Evolutionary conservation across 2,888 invertebrate genomes (phyloP), one percentile per base, ranked within the genome.

Genomic region (Ashinkailepas kermadecensis): DNA sequence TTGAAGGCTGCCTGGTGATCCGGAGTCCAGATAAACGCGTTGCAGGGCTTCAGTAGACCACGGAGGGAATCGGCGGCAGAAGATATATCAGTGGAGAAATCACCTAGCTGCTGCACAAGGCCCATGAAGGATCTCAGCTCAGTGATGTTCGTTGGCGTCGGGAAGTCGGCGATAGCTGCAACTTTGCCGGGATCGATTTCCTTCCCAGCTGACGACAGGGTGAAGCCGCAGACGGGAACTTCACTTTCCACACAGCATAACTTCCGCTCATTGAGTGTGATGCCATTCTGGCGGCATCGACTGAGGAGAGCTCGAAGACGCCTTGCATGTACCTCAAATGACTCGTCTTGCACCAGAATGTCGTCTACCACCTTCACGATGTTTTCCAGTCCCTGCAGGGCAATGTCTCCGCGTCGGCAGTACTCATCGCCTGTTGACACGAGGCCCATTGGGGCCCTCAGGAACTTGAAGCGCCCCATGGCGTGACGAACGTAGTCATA

Each of bases 361-460:
- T 78, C 74, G 56, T 81, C 74, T 0, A 82, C 81, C 13, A 81
- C 70, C n/a, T 82, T 81, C 15, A 81, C 65, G 23, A 64, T 57
- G 54, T 81, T 81, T 12, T 64, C 21, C 15, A 81, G 13, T 21
- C 81, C 82, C 58, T 81, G 81, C 21, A 82, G 64, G 12, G 65
- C 65, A 23, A 65, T 54, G 81, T 81, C 82, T 56, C 82, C 81
- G 21, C 80, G 39, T 9, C 56, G 81, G 39, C 78, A 81, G 65
- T 56, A 81, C 62, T 74, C 74, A 10, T 82, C 79, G 13, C 81
- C 79, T 9, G 82, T 81, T 18, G 82, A 64, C 13, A 58, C 58
- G 58, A 58, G 58, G 58, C 58, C 58, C 58, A 58, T 7, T 58
- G 58, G 58, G 58, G 58, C 58, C 7, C 58, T n/a, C 58, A 64